Evolutionary conservation across 2,888 invertebrate species (phyloP).

Genomic region (Philonicus albiceps): DNA sequence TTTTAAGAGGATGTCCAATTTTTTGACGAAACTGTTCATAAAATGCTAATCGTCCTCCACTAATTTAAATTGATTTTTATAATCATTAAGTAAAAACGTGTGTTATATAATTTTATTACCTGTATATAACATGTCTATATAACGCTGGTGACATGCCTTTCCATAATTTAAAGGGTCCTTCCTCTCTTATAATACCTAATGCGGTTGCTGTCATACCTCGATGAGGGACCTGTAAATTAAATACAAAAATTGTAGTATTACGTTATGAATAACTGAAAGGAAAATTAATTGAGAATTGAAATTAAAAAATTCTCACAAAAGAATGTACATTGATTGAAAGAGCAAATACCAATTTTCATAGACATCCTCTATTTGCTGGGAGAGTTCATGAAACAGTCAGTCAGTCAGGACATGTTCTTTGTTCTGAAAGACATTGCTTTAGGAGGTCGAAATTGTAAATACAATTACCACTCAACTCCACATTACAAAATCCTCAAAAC

Average conservation of each 20-base stretch:
- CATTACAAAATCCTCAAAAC: too few relatives aligned
- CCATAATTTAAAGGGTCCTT: conserved; percentile 85
- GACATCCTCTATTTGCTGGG: too few relatives aligned
- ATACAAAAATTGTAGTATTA: background rate
- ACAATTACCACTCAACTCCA: too few relatives aligned
- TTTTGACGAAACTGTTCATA: conserved; percentile 68
- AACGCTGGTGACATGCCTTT: conserved; percentile 88
- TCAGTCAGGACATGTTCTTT: too few relatives aligned
- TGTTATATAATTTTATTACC: conserved; percentile 60
- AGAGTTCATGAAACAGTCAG: too few relatives aligned
- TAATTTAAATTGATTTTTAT: conserved; percentile 45
- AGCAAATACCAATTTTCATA: too few relatives aligned
- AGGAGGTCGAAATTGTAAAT: too few relatives aligned
- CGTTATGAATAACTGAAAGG: background rate
- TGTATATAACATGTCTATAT: conserved; percentile 83
- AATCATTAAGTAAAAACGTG: background rate
- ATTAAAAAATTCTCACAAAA: too few relatives aligned
- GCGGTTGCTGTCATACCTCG: conserved; percentile 85
- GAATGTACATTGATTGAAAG: too few relatives aligned
- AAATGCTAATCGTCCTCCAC: conserved; percentile 82
- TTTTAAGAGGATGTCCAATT: conserved; percentile 49
- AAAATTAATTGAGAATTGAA: too few relatives aligned
- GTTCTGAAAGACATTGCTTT: too few relatives aligned
- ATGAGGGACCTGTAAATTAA: conserved; percentile 68
- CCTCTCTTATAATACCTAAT: conserved; percentile 81